These are phyloP conservation scores for Malthinus flaveolus DNA, from an alignment of 2,888 invertebrate genomes.

Conservation along the genomic window DNA sequence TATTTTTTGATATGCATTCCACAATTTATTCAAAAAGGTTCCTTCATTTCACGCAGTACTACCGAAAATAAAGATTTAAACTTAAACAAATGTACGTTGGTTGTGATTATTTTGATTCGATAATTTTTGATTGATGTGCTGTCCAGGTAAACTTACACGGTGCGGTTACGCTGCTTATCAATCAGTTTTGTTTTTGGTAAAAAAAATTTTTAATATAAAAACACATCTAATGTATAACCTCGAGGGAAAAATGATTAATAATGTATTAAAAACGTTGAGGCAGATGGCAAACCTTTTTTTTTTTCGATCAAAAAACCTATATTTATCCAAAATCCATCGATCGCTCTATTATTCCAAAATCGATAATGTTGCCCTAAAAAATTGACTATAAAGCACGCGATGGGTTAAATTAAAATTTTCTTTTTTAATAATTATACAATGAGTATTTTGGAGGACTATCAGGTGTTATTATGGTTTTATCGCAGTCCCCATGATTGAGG, in stretches of 20 bases:
- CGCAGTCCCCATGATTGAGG: slow-evolving; percentile 34
- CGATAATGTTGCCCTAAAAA: slow-evolving; percentile 13
- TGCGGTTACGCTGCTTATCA: slow-evolving; percentile 32
- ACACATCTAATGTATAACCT: not conserved
- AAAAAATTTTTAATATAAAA: not conserved
- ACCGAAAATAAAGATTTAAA: not conserved
- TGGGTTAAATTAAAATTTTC: slow-evolving; percentile 17
- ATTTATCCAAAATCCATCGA: slow-evolving; percentile 9
- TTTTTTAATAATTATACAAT: slow-evolving; percentile 14
- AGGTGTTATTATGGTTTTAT: slow-evolving; percentile 31
- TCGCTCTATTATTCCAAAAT: slow-evolving; percentile 6
- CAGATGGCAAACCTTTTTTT: no score
- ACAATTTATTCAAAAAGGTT: slow-evolving; percentile 10
- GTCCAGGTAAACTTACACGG: slow-evolving; percentile 24
- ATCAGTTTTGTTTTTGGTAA: slow-evolving; percentile 28
- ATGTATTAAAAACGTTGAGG: no score
- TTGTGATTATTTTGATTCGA: slow-evolving; percentile 26
- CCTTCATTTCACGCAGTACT: not conserved
- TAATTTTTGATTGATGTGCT: slow-evolving; percentile 34
- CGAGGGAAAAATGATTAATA: not conserved
- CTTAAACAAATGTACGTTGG: slow-evolving; percentile 1
- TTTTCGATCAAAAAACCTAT: not conserved
- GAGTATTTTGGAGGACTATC: slow-evolving; percentile 26
- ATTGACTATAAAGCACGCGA: slow-evolving; percentile 23
- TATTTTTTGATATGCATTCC: slow-evolving; percentile 14